Evolutionary conservation across 2,797 vertebrate genomes (phyloP), one percentile per base, ranked within the genome.

Genomic region (Ispidina picta): DNA sequence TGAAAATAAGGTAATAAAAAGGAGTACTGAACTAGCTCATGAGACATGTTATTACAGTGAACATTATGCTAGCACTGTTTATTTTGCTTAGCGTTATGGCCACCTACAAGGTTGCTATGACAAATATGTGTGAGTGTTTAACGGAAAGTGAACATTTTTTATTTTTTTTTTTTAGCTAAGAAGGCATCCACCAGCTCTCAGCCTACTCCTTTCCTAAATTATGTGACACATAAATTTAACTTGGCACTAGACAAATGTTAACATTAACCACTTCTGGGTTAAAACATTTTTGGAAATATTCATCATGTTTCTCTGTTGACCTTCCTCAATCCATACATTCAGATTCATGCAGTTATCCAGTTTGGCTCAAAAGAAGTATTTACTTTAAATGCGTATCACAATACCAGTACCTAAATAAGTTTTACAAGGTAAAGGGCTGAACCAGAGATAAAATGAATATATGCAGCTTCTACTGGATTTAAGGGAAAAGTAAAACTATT

Each of bases 171-270:
- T 82, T 87, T 41, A 91, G 89, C 83, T 86, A 88, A 83, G 86
- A 74, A 78, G 85, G 83, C 74, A 94, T 95, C 92, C 48, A 83
- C 69, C 71, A 95, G 90, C 83, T 58, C 62, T 94, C 92, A 92
- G 88, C 92, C 88, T 83, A 93, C 91, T 92, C 87, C 58, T 88
- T 94, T 94, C 95, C 93, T 92, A 95, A 96, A 96, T 95, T 95
- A 95, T 4, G 4, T 84, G 71, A 81, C 85, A 94, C 68, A 84
- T 83, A 83, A 90, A 95, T 94, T 83, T 91, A 89, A 93, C 81
- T 93, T 91, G 78, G 78, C 78, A 80, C 54, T 85, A 89, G 79
- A 59, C 37, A 94, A 93, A 95, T 80, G 88, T 88, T 92, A 94
- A 64, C 8, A 2, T 89, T 94, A 96, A 90, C 83, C 64, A 65